These are phyloP conservation scores for Alfaro cultratus DNA, from an alignment of 2,797 vertebrate species.

Conservation along the genomic window DNA sequence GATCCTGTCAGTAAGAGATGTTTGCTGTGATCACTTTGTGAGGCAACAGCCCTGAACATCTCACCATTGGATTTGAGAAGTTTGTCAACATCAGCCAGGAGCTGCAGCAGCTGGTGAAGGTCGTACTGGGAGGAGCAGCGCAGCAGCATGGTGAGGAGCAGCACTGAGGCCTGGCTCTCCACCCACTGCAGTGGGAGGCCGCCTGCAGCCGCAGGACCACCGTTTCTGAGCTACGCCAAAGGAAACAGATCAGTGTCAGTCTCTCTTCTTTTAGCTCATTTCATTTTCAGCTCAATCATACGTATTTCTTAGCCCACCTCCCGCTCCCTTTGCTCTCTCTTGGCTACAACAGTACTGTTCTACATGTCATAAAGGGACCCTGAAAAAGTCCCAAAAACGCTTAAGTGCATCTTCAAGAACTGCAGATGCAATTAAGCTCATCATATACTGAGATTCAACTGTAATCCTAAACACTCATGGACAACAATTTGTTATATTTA, in stretches of 20 bases:
- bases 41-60: background rate
- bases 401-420: background rate
- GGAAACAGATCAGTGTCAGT: background rate
- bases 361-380: background rate
- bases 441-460: background rate
- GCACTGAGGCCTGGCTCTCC: conserved; percentile 83
- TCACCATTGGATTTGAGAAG: conserved; percentile 81
- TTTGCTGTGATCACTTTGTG: background rate
- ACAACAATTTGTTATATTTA: background rate
- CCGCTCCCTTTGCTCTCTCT: background rate
- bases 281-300: background rate
- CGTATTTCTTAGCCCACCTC: background rate
- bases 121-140: conserved; percentile 88
- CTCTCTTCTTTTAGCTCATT: background rate
- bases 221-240: conserved; percentile 65
- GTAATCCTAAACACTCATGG: background rate
- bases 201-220: conserved; percentile 10
- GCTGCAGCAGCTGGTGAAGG: conserved; percentile 85
- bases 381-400: background rate
- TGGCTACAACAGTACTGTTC: background rate
- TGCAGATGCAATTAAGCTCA: background rate
- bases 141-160: conserved; percentile 87
- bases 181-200: conserved; percentile 84
- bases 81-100: conserved; percentile 83
- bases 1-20: background rate